These are phyloP conservation scores for Macropodus opercularis DNA, from an alignment of 2,797 vertebrate species.

Conservation along the genomic window DNA sequence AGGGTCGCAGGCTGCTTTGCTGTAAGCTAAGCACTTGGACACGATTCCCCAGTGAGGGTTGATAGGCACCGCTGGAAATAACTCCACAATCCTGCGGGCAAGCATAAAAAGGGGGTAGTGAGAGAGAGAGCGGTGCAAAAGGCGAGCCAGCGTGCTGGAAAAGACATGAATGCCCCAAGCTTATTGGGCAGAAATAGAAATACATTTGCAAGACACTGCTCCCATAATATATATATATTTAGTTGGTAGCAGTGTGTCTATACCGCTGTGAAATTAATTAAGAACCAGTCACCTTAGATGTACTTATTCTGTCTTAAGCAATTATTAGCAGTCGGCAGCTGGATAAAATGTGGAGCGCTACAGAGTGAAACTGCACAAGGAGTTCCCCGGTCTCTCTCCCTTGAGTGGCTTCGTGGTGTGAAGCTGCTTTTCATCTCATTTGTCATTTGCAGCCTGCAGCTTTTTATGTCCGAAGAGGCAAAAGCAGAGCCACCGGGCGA, in stretches of 20 bases:
- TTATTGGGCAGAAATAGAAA: conserved; percentile 37
- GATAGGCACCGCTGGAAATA: conserved; percentile 88
- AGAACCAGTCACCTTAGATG: not conserved
- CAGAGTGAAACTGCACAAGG: conserved; percentile 12
- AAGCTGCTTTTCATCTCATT: conserved; percentile 23
- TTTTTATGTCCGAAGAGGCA: conserved; percentile 32
- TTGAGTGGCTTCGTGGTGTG: conserved; percentile 25
- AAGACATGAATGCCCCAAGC: conserved; percentile 43
- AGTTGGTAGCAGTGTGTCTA: not conserved
- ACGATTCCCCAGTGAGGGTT: conserved; percentile 91
- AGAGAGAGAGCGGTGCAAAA: conserved; percentile 14
- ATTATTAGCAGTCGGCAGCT: conserved; percentile 6
- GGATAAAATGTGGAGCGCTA: conserved; percentile 25
- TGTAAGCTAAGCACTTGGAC: conserved; percentile 95
- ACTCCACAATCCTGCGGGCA: conserved; percentile 89
- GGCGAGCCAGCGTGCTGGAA: conserved; percentile 33
- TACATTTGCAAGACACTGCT: conserved; percentile 21
- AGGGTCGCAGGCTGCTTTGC: conserved; percentile 94
- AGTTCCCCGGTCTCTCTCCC: conserved; percentile 11
- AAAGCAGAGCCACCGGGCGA: conserved; percentile 24
- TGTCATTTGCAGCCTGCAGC: conserved; percentile 24
- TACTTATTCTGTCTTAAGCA: not conserved
- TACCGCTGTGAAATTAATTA: not conserved
- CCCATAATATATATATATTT: not conserved
- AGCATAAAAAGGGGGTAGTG: conserved; percentile 48